Conservation (phyloP, 2,113 vertebrate species). For the Neofelis nebulosa region DNA sequence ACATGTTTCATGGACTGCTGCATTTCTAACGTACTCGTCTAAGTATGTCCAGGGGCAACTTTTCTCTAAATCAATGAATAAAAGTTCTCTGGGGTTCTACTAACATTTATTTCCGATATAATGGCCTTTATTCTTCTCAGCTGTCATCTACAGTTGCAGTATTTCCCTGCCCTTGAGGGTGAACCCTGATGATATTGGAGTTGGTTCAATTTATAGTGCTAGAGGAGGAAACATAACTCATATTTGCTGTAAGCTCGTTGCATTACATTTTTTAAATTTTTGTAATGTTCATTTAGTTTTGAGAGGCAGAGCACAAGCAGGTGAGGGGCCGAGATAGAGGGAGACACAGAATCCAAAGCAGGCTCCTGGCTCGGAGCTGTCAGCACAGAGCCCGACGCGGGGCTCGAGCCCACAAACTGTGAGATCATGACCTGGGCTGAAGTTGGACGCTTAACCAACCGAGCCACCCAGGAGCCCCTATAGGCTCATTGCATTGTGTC, state of each 20-base stretch:
- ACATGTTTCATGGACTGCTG: background rate
- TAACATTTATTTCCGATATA: slow-evolving; percentile 46
- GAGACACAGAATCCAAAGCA: too few relatives aligned
- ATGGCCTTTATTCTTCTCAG: slow-evolving; percentile 33
- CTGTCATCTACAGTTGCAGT: slow-evolving; percentile 44
- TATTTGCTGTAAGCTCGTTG: background rate
- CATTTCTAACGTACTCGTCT: background rate
- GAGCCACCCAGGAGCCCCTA: too few relatives aligned
- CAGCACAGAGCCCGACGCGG: too few relatives aligned
- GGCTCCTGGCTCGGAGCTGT: too few relatives aligned
- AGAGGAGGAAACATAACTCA: background rate
- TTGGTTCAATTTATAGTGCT: slow-evolving; percentile 50
- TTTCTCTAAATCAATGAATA: slow-evolving; percentile 36
- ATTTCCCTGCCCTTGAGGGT: slow-evolving; percentile 2
- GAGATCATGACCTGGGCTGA: too few relatives aligned
- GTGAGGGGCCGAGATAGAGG: too few relatives aligned
- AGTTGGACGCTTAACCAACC: too few relatives aligned
- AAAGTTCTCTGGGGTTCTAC: background rate
- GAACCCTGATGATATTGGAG: slow-evolving; percentile 45
- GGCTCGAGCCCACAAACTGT: too few relatives aligned
- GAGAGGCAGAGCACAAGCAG: too few relatives aligned
- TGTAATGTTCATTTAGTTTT: too few relatives aligned
- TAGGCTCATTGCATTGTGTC: background rate
- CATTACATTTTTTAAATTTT: too few relatives aligned
- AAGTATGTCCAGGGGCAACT: background rate